phyloP scores from a whole-genome alignment of 2,888 invertebrate genomes.

The Drosophila silvestris region DNA sequence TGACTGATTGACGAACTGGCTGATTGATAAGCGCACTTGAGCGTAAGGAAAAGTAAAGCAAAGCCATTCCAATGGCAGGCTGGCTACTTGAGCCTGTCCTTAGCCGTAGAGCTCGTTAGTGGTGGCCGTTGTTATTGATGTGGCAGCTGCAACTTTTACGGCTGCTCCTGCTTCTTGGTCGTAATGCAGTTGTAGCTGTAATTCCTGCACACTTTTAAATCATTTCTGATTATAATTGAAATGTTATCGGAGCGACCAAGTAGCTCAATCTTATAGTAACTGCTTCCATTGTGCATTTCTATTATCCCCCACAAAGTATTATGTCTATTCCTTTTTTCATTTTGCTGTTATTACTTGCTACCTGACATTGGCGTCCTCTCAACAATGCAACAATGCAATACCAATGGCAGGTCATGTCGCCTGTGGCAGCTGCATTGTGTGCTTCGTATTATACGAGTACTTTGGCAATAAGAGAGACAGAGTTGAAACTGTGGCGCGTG shows the following conservation, averaged over 20 bases:
- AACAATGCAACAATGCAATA: slow-evolving; percentile 15
- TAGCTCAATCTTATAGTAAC: not conserved
- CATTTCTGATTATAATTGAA: slow-evolving; percentile 62
- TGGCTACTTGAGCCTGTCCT: slow-evolving; percentile 17
- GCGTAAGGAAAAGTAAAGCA: not conserved
- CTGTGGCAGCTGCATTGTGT: slow-evolving; percentile 9
- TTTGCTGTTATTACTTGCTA: not conserved
- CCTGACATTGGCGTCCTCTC: slow-evolving; percentile 1
- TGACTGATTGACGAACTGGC: too few species aligned
- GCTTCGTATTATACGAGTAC: not conserved
- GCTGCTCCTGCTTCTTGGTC: not conserved
- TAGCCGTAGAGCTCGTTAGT: slow-evolving; percentile 14
- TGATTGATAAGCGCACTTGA: not conserved
- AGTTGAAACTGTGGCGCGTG: not conserved
- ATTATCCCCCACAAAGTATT: not conserved
- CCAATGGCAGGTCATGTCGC: not conserved
- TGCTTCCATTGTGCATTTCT: not conserved
- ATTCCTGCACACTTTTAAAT: slow-evolving; percentile 57
- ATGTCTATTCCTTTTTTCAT: not conserved
- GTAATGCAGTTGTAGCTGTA: slow-evolving; percentile 13
- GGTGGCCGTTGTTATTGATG: slow-evolving; percentile 11
- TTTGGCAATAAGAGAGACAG: not conserved
- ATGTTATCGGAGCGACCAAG: slow-evolving; percentile 1
- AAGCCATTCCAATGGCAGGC: not conserved
- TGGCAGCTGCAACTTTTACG: not conserved